Evolutionary conservation across 2,888 invertebrate species (phyloP).

Genomic region (Aquatica leii): DNA sequence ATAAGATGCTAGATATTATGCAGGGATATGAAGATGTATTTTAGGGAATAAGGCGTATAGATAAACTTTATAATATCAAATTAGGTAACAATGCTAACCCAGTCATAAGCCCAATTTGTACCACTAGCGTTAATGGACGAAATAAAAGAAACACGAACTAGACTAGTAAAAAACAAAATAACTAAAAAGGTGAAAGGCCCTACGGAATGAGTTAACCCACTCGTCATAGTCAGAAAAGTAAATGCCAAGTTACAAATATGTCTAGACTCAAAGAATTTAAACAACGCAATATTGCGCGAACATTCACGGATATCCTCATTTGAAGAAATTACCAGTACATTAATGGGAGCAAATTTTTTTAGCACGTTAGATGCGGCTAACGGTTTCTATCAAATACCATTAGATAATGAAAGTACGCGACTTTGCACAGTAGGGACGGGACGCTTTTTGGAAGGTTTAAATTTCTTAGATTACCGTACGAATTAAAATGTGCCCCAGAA

Average conservation of each 20-base stretch:
- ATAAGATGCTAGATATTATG: neutral
- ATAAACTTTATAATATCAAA: neutral
- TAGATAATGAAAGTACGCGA: constrained; percentile 6
- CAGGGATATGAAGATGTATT: neutral
- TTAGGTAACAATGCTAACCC: neutral
- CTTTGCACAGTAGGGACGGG: constrained; percentile 1
- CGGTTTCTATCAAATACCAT: constrained; percentile 13
- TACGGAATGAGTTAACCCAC: constrained; percentile 11
- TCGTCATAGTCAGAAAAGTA: constrained; percentile 8
- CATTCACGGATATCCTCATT: neutral
- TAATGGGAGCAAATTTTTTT: constrained; percentile 15
- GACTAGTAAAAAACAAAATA: constrained; percentile 27
- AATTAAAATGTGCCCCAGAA: constrained; percentile 1
- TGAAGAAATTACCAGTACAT: neutral
- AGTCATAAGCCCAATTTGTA: neutral
- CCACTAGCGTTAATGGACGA: constrained; percentile 1
- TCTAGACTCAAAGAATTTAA: constrained; percentile 16
- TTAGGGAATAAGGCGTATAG: neutral
- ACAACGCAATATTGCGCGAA: constrained; percentile 12
- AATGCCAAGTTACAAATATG: constrained; percentile 5
- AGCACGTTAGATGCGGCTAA: constrained; percentile 7
- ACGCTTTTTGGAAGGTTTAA: constrained; percentile 6
- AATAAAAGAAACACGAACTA: neutral
- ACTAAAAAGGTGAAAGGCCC: constrained; percentile 22
- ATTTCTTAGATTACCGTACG: constrained; percentile 11